Percentiles rank a stretch among this genome's conserved stretches.
Conservation (phyloP, 2,888 invertebrate genomes). For the Plusia festucae region DNA sequence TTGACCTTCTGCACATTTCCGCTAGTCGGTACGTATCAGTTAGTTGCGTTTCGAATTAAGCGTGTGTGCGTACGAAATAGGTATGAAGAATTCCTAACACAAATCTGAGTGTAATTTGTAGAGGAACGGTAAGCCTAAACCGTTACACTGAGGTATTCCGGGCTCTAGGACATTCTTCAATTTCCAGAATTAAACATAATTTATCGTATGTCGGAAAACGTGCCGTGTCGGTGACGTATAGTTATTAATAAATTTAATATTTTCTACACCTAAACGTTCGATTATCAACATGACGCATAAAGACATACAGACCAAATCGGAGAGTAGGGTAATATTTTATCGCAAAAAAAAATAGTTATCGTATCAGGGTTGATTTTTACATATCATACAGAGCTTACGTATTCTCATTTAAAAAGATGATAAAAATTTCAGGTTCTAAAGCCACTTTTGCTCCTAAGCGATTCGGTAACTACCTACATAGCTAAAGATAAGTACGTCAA, state of each 20-base stretch:
- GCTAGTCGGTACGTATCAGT: slow-evolving; percentile 22
- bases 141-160: slow-evolving; percentile 26
- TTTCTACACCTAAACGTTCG: no score
- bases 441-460: no score
- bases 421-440: no score
- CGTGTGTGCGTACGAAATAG: slow-evolving; percentile 32
- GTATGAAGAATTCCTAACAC: slow-evolving; percentile 31
- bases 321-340: no score
- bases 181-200: not conserved
- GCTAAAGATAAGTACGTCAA: not conserved
- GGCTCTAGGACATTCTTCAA: slow-evolving; percentile 5
- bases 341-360: no score
- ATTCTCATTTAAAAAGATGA: no score
- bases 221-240: not conserved
- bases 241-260: no score
- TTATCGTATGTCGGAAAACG: no score
- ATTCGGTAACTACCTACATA: no score
- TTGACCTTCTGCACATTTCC: slow-evolving; percentile 8
- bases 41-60: slow-evolving; percentile 38
- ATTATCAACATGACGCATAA: not conserved
- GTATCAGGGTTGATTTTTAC: no score
- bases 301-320: no score
- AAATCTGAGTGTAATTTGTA: slow-evolving; percentile 39
- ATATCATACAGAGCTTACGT: no score
- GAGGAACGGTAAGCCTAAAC: slow-evolving; percentile 41